Evolutionary conservation across 2,113 vertebrate species (phyloP), one percentile per base, ranked within the genome.

Genomic region (Syrrhaptes paradoxus): DNA sequence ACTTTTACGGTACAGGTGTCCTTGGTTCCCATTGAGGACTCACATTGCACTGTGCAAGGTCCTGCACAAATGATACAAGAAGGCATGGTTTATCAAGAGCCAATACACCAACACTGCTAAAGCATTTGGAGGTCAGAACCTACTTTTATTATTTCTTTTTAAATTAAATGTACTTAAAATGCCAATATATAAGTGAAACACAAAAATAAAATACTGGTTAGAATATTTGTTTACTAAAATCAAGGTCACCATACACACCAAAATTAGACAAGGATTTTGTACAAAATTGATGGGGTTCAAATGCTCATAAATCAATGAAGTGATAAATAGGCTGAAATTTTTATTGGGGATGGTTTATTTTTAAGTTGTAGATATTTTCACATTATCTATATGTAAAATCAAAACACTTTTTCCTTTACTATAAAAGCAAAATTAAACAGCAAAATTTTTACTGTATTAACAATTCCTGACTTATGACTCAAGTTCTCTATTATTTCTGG

Each of bases 41-140:
- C 55, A 8, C 0, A 0, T 1, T 49, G 34, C 51, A 62, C 34
- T 25, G 10, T 34, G 41, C 41, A 49, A 89, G 41, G 41, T 80
- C 38, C 51, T 62, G 49, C 49, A 87, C 51, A 89, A 91, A 70
- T 9, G 36, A 63, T 12, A 81, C 29, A 72, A 59, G 31, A n/a
- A 31, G 21, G 31, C 43, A 89, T 6, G 8, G 26, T 32, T 65
- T 74, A 65, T 51, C 61, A 68, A 29, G 11, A 65, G 32, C 31
- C 45, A 72, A 59, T 19, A 31, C 14, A 38, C 10, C 32, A 32
- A 36, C 1, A 2, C 26, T 59, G 32, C 57, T 73, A 90, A 51
- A 62, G 18, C 11, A 25, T 55, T 8, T 36, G 7, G 43, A 43
- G 22, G 12, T 72, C 59, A 48, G 67, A 89, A 82, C 25, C 28